Evolutionary conservation across 30 jellyfish, hydroid and myxozoan genomes (phyloP).

Genomic region (Pelagia noctiluca): DNA sequence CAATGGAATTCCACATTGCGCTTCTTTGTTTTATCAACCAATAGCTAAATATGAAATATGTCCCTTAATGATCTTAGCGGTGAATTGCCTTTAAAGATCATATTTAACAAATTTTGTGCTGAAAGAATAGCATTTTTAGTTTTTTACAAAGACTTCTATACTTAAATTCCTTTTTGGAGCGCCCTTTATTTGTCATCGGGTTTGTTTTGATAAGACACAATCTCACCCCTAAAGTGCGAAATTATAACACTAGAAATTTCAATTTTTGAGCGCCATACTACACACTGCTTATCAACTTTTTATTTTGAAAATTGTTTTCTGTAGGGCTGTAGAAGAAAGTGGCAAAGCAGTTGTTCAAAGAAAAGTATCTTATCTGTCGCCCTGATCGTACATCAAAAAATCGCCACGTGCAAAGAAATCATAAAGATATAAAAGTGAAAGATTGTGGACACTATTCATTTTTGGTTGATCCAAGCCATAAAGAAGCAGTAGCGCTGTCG

Average conservation of each 20-base stretch:
- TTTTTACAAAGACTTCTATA: too few relatives aligned
- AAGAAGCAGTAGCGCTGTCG: not conserved
- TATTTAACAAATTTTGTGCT: too few relatives aligned
- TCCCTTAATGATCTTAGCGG: too few relatives aligned
- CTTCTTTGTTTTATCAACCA: too few relatives aligned
- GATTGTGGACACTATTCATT: not conserved
- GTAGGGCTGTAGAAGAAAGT: not conserved
- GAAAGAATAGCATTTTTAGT: too few relatives aligned
- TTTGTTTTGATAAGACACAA: not conserved
- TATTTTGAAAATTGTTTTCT: not conserved
- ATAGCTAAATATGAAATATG: too few relatives aligned
- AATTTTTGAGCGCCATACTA: not conserved
- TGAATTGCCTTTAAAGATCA: too few relatives aligned
- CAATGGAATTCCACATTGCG: too few relatives aligned
- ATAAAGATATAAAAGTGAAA: not conserved
- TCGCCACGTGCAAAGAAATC: conserved; percentile 4
- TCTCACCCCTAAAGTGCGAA: not conserved
- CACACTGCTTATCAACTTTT: not conserved
- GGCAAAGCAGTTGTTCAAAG: conserved; percentile 2
- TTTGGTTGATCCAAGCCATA: not conserved
- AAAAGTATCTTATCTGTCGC: not conserved
- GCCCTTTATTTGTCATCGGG: too few relatives aligned
- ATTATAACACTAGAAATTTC: not conserved
- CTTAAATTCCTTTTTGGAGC: too few relatives aligned
- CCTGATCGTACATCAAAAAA: not conserved